Percentiles rank a stretch among this genome's conserved stretches.
Evolutionary conservation across 2,797 vertebrate species (phyloP).

Genomic region (Macropodus opercularis): DNA sequence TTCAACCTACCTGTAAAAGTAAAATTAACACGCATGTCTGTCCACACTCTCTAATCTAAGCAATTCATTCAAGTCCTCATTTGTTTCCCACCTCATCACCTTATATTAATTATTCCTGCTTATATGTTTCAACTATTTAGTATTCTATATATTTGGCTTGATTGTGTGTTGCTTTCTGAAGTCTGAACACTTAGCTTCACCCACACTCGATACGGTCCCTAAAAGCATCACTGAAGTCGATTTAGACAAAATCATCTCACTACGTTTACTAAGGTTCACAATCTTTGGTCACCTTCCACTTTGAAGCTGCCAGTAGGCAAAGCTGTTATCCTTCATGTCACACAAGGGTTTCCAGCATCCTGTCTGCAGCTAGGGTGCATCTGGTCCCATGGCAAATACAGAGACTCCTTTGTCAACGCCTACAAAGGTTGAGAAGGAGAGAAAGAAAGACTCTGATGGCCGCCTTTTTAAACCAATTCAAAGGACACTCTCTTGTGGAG

Average conservation of each 20-base stretch:
- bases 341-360: constrained; percentile 55
- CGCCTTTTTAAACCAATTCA: constrained; percentile 67
- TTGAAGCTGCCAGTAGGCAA: constrained; percentile 46
- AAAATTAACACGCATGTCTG: no score
- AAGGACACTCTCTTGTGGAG: constrained; percentile 71
- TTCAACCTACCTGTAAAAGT: no score
- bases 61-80: no score
- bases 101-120: no score
- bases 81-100: no score
- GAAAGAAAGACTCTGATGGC: constrained; percentile 65
- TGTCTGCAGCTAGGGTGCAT: constrained; percentile 67
- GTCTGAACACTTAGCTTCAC: no score
- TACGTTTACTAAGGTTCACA: background rate
- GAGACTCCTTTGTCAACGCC: constrained; percentile 69
- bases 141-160: no score
- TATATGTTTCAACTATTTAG: no score
- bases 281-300: constrained; percentile 15
- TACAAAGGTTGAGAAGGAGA: constrained; percentile 57
- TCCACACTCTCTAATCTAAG: no score
- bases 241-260: constrained; percentile 13
- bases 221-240: no score
- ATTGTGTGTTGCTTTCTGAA: no score
- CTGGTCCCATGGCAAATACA: constrained; percentile 72
- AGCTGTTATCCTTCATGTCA: constrained; percentile 41
- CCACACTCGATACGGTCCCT: no score